Evolutionary conservation across 2,888 invertebrate genomes (phyloP), one percentile per base, ranked within the genome.

Genomic region (Mamestra brassicae): DNA sequence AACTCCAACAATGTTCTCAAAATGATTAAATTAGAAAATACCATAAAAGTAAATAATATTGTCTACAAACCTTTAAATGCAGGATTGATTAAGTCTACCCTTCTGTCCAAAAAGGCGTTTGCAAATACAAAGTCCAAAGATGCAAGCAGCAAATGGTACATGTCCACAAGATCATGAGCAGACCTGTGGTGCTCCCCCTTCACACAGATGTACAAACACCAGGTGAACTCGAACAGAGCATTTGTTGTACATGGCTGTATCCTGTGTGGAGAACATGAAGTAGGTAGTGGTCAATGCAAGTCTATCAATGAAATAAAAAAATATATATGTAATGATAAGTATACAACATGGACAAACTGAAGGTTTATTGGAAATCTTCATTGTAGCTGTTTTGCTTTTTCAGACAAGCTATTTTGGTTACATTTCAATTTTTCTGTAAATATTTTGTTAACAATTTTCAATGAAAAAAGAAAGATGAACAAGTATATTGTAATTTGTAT

Each of bases 121-220:
- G 97, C 97, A 94, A 98, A 99, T 71, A 99, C 97, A 91, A 98
- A 97, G 97, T 99, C 99, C 85, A 99, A 97, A 92, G 99, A 98
- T 76, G 99, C 98, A 74, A 99, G 96, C 66, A 99, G 95, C 65
- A 99, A 97, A 94, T 99, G 99, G 92, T 98, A 99, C 83, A 99
- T 99, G 92, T 98, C 99, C 2, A 99, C 99, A 74, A 99, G 96
- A 94, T 99, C 99, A 91, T 99, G 98, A 65, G 98, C 98, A 45
- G 98, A 98, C 71, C 98, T 97, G 60, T 98, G 97, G 90, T 98
- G 98, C 90, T 98, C 98, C 67, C 98, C 98, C 96, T 98, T 98
- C 17, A 99, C 98, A 92, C 98, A 98, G 54, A 99, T 97, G 95
- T 99, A 99, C 76, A 99, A 95, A 68, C 98, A 98, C 99, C 99